A percentile compares a stretch with the other conserved stretches of the same genome.
Conservation (phyloP, 1,140 invertebrate genomes). For the Bradysia coprophila region DNA sequence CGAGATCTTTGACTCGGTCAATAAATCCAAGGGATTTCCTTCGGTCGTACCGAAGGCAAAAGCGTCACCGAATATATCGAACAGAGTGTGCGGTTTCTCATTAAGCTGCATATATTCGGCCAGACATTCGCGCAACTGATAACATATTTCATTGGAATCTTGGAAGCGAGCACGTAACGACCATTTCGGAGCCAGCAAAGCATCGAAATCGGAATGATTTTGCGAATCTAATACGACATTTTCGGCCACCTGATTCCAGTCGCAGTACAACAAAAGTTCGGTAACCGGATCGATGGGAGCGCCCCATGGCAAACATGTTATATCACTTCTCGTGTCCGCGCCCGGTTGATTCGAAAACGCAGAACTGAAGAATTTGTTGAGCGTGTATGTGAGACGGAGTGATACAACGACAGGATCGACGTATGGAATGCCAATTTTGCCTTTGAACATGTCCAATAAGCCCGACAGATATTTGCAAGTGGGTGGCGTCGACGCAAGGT, state of each 20-base stretch:
- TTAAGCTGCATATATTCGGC: constrained; percentile 32
- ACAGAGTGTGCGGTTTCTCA: constrained; percentile 25
- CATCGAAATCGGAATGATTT: constrained; percentile 73
- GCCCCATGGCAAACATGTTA: constrained; percentile 45
- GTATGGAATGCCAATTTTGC: constrained; percentile 45
- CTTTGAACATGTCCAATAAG: constrained; percentile 58
- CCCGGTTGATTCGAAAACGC: constrained; percentile 11
- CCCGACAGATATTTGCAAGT: constrained; percentile 69
- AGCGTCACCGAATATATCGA: constrained; percentile 36
- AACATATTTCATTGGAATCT: constrained; percentile 36
- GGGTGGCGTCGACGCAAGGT: constrained; percentile 60
- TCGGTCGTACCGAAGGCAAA: constrained; percentile 13
- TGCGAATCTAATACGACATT: constrained; percentile 75
- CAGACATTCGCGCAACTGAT: constrained; percentile 45
- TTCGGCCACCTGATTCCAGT: constrained; percentile 74
- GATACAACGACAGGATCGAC: constrained; percentile 52
- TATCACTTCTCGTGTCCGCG: constrained; percentile 5
- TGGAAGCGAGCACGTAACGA: constrained; percentile 39
- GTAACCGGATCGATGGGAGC: constrained; percentile 62
- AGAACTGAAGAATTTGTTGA: constrained; percentile 48
- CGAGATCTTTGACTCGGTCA: constrained; percentile 36
- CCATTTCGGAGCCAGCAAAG: constrained; percentile 67
- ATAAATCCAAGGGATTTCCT: constrained; percentile 27
- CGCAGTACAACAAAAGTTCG: constrained; percentile 60
- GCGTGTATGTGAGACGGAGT: constrained; percentile 62